Conservation (phyloP, 2,888 invertebrate genomes). For the Pollenia angustigena region DNA sequence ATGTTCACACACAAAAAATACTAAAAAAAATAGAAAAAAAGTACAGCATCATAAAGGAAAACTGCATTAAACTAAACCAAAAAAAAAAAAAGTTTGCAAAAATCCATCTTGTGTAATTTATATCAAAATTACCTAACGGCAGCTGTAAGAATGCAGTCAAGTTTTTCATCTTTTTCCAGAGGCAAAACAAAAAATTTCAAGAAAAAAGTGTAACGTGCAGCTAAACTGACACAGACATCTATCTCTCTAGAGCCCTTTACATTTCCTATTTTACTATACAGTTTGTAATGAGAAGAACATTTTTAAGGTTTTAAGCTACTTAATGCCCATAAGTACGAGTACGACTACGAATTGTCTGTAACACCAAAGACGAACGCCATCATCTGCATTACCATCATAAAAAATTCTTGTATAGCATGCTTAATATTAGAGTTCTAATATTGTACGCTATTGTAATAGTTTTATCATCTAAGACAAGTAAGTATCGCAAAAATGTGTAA, state of each 20-base stretch:
- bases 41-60: slow-evolving; percentile 34
- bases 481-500: slow-evolving; percentile 11
- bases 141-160: slow-evolving; percentile 70
- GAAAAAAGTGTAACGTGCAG: slow-evolving; percentile 38
- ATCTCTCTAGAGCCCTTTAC: slow-evolving; percentile 64
- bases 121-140: slow-evolving; percentile 72
- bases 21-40: slow-evolving; percentile 41
- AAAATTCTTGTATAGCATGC: slow-evolving; percentile 50
- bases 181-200: slow-evolving; percentile 26
- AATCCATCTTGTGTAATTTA: slow-evolving; percentile 64
- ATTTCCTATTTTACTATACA: slow-evolving; percentile 34
- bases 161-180: slow-evolving; percentile 54
- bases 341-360: not conserved
- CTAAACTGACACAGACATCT: slow-evolving; percentile 61
- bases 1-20: slow-evolving; percentile 64
- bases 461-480: slow-evolving; percentile 3
- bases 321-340: slow-evolving; percentile 52
- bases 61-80: slow-evolving; percentile 57
- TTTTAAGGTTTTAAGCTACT: slow-evolving; percentile 61
- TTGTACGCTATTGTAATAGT: slow-evolving; percentile 34
- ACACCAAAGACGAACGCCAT: slow-evolving; percentile 38
- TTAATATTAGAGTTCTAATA: slow-evolving; percentile 53
- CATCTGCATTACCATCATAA: slow-evolving; percentile 32
- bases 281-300: slow-evolving; percentile 54
- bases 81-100: slow-evolving; percentile 7